phyloP scores from a whole-genome alignment of 2,797 vertebrate species.

The Hypotaenidia philippensis region DNA sequence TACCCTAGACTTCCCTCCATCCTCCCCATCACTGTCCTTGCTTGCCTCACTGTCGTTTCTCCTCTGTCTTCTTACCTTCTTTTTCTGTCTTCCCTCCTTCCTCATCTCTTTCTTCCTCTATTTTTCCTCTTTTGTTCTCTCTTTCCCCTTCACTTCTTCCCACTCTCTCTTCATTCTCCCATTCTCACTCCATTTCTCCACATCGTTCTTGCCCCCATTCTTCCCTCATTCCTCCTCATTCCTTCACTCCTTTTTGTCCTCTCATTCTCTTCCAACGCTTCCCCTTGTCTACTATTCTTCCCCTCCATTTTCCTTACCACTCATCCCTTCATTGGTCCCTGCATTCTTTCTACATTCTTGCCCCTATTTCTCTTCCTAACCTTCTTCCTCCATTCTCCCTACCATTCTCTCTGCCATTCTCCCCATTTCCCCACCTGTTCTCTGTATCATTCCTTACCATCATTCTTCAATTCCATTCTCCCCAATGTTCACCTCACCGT shows the following conservation, averaged over 20 bases:
- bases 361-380: not conserved
- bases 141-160: accelerated
- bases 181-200: not conserved
- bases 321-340: not conserved
- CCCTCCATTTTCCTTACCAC: not conserved
- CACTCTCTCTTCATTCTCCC: not conserved
- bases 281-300: not conserved
- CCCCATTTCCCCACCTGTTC: not conserved
- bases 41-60: not conserved
- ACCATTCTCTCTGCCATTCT: not conserved
- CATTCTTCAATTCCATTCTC: not conserved
- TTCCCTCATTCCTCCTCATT: not conserved
- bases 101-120: not conserved
- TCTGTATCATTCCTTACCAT: not conserved
- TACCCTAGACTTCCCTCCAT: not conserved
- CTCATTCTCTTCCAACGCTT: not conserved
- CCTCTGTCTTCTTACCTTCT: not conserved
- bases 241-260: not conserved
- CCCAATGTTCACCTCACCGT: not conserved
- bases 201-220: not conserved
- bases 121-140: not conserved
- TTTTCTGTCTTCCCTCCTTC: not conserved
- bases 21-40: not conserved
- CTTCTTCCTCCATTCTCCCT: not conserved
- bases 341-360: not conserved